phyloP scores from a whole-genome alignment of 2,797 vertebrate species.

The Tokudaia muenninki region DNA sequence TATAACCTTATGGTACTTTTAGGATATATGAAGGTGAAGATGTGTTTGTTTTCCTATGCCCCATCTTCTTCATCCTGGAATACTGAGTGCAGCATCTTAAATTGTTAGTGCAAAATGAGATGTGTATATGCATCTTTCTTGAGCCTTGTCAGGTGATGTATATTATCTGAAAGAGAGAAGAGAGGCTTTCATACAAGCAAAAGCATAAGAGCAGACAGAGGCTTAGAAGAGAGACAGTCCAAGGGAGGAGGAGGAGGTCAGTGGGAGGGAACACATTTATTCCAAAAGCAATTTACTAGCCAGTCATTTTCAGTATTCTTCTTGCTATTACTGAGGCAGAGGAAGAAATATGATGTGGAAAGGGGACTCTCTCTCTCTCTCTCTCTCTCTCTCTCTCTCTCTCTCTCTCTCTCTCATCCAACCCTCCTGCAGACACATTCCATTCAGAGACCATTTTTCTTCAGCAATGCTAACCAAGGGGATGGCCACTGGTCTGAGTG shows the following conservation, averaged over 20 bases:
- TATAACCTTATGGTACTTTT: not conserved
- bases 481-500: not conserved
- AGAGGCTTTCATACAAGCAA: not conserved
- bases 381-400: conserved; percentile 50
- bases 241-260: not conserved
- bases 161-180: not conserved
- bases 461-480: not conserved
- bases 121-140: not conserved
- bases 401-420: conserved; percentile 26
- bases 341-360: conserved; percentile 33
- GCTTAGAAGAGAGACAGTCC: not conserved
- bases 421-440: not conserved
- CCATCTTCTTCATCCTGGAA: not conserved
- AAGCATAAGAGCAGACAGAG: not conserved
- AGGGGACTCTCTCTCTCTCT: conserved; percentile 26
- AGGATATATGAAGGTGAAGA: not conserved
- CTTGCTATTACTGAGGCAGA: conserved; percentile 46
- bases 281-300: conserved; percentile 47
- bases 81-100: not conserved
- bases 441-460: conserved; percentile 37
- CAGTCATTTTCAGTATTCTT: conserved; percentile 58
- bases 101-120: not conserved
- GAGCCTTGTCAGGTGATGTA: not conserved
- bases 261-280: conserved; percentile 38
- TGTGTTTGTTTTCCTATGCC: not conserved